Percentiles rank a stretch among this genome's conserved stretches.
Conservation (phyloP, 2,113 vertebrate species). For the Antidorcas marsupialis region DNA sequence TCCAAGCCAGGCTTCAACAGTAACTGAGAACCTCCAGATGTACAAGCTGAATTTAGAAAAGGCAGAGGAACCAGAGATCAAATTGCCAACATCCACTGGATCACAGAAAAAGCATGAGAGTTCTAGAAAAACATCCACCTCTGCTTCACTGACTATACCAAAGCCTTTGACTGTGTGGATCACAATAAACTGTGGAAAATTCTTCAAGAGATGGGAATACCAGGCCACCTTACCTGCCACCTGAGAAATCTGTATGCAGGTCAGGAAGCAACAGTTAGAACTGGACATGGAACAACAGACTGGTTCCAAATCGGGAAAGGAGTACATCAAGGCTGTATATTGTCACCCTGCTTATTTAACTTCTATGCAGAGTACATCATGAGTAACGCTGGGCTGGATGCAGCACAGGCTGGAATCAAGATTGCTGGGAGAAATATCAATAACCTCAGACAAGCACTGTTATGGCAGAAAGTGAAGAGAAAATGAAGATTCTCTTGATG, state of each 20-base stretch:
- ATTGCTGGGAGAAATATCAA: background rate
- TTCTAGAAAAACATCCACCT: background rate
- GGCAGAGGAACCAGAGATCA: background rate
- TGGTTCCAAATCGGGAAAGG: background rate
- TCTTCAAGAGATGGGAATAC: background rate
- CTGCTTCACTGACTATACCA: background rate
- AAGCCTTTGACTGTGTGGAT: background rate
- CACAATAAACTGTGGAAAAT: background rate
- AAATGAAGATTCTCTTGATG: background rate
- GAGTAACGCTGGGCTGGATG: background rate
- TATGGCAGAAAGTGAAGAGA: background rate
- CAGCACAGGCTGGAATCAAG: background rate
- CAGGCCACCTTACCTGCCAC: background rate
- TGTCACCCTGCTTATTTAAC: background rate
- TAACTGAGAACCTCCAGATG: background rate
- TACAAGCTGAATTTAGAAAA: background rate
- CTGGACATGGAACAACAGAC: background rate
- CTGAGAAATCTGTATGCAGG: background rate
- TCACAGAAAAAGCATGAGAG: background rate
- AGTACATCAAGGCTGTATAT: background rate
- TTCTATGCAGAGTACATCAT: background rate
- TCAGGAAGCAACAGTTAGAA: background rate
- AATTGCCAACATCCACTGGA: background rate
- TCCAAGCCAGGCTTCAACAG: background rate
- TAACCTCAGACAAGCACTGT: background rate